phyloP scores from a whole-genome alignment of 2,797 vertebrate genomes.

The Euphonia xanthogaster region DNA sequence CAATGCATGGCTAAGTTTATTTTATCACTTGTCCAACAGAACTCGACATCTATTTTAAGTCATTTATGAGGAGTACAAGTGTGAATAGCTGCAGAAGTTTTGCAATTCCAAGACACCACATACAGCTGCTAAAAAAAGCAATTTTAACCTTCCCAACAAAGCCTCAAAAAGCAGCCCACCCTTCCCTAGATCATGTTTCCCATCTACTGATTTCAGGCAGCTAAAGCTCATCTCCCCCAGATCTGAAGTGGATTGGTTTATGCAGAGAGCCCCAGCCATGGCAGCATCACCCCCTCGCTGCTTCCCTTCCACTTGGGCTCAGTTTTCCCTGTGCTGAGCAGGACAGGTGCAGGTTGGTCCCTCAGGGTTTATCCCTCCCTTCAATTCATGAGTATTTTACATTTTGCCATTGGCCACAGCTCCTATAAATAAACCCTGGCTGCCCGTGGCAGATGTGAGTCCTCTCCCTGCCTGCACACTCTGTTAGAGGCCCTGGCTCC shows the following conservation, averaged over 20 bases:
- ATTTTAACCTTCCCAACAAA: conserved; percentile 28
- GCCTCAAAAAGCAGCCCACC: conserved; percentile 12
- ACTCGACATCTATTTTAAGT: conserved; percentile 30
- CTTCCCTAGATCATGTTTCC: neutral
- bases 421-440: conserved; percentile 29
- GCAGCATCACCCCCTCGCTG: neutral
- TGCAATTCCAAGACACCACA: conserved; percentile 47
- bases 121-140: conserved; percentile 38
- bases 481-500: neutral
- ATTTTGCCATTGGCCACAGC: neutral
- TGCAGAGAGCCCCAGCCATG: neutral
- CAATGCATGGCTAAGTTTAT: conserved; percentile 53
- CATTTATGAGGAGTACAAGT: conserved; percentile 40
- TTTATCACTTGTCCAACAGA: conserved; percentile 34
- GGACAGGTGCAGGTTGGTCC: neutral
- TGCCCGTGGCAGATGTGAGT: conserved; percentile 22
- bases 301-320: neutral
- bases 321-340: fast-evolving
- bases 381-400: neutral
- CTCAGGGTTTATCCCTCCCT: neutral
- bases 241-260: neutral
- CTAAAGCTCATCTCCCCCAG: neutral
- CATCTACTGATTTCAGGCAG: neutral
- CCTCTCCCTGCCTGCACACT: neutral
- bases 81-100: conserved; percentile 43